Base-by-base conservation (phyloP, 2,888 invertebrate genomes). In the Caenorhabditis doughertyi region DNA sequence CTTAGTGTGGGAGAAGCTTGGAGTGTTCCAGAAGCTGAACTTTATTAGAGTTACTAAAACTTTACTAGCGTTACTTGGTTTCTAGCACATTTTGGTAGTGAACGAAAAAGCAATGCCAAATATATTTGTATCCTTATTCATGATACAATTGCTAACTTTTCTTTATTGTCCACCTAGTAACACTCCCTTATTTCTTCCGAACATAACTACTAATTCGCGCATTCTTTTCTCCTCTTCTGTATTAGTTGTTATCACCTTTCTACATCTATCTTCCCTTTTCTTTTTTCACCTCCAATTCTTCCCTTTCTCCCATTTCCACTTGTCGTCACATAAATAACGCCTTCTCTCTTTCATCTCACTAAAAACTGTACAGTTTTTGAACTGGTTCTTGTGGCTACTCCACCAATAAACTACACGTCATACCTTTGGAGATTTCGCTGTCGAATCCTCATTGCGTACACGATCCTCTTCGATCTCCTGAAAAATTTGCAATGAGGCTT, bases 391-490 rank as follows among this genome's bases (percentile, higher is more conserved):
- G 1, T n/a, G n/a, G n/a, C n/a, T n/a, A n/a, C 5, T 32, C 11
- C n/a, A n/a, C 8, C 27, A 51, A 58, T 25, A 44, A 55, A 42
- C 7, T 29, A 18, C 11, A 5, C 8, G n/a, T 3, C 55, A 25
- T 51, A 72, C 76, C 76, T 76, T 71, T 65, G 76, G 76, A 81
- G 81, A 77, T 71, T 81, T 81, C 53, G 65, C 73, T 42, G 32
- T 67, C 32, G 77, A 58, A 58, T 72, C 81, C 27, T 79, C 79
- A 70, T 72, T 81, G 64, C 67, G 70, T 39, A 55, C 81, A 62
- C 85, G 84, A 74, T 87, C 87, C 68, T 82, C 85, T 72, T 85
- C 87, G 29, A 87, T 81, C 83, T 86, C 87, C 86, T 87, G 67
- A n/a, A 81, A 79, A 23, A 16, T 49, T n/a, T n/a, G n/a, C 51